Conservation (phyloP, 37 sponge, comb jelly and placozoan genomes). For the Dysidea cf. avara region DNA sequence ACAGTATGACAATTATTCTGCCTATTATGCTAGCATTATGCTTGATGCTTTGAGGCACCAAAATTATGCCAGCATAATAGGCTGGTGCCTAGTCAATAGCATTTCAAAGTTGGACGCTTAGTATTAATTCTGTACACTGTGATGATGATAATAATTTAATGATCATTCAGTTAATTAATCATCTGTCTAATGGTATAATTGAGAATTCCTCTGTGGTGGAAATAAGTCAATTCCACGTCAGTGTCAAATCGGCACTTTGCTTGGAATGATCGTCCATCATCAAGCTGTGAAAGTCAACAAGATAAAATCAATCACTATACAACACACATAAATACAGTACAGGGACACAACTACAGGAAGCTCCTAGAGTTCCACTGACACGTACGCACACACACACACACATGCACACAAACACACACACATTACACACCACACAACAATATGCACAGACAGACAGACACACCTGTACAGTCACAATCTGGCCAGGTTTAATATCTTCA, state of each 20-base stretch:
- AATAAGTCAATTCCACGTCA: slow-evolving; percentile 86
- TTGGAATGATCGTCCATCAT: slow-evolving; percentile 39
- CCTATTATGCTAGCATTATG: too few relatives aligned
- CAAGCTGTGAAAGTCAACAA: slow-evolving; percentile 19
- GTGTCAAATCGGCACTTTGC: slow-evolving; percentile 76
- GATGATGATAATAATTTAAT: too few relatives aligned
- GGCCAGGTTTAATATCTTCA: slow-evolving; percentile 60
- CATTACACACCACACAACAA: slow-evolving; percentile 28
- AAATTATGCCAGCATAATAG: too few relatives aligned
- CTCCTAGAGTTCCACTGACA: slow-evolving; percentile 1
- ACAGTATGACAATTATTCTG: too few relatives aligned
- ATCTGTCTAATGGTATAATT: slow-evolving; percentile 79
- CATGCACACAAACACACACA: slow-evolving; percentile 40
- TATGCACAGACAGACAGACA: too few relatives aligned
- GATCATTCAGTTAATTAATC: neutral
- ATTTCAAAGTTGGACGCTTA: too few relatives aligned
- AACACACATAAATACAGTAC: neutral
- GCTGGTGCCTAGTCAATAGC: too few relatives aligned
- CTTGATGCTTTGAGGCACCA: too few relatives aligned
- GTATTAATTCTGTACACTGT: too few relatives aligned
- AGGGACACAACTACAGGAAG: too few relatives aligned
- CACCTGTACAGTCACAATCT: slow-evolving; percentile 63
- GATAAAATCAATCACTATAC: neutral
- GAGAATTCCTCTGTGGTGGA: slow-evolving; percentile 82
- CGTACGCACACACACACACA: slow-evolving; percentile 35